Base-by-base conservation (phyloP, 2,113 vertebrate genomes). In the Ceuthmochares aereus region DNA sequence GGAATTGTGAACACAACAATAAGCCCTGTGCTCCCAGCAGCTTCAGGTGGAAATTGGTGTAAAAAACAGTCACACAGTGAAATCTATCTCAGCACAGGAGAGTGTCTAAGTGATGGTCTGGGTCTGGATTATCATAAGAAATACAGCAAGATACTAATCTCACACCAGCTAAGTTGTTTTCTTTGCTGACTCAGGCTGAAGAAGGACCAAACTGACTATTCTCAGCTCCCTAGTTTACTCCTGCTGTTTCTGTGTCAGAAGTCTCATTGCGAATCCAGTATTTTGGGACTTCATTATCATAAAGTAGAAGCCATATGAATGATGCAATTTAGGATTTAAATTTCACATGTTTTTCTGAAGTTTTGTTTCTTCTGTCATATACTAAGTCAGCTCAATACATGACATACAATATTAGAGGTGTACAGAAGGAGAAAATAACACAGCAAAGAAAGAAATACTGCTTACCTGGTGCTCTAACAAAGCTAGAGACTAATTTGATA, bases 161-260 rank as follows among this genome's bases (percentile, higher is more conserved):
- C 60, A 19, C 3, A 29, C 13, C 21, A 18, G 20, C 1, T 49
- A 63, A 51, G 6, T 1, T 34, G 27, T 2, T 40, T 85, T 79
- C 21, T 75, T 54, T 66, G 23, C 21, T 58, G 34, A 27, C 11
- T 47, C 2, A 47, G 6, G 2, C 68, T 72, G 76, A 20, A 40
- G 40, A 52, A 21, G 14, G 13, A 47, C 13, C 42, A 75, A 72
- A 13, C 4, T 36, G 16, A n/a, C 13, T n/a, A 10, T 22, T 59
- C 17, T 36, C 22, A 81, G 2, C 16, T 54, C 15, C 11, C 4
- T 19, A 54, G 14, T 32, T 75, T 59, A 30, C 2, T 20, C 4
- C 9, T 0, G 3, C 2, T 7, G 8, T 59, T 78, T 78, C 6
- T 72, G 6, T 9, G 32, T 52, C 0, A 0, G n/a, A n/a, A n/a